phyloP scores from a whole-genome alignment of 2,113 vertebrate genomes.

The Siniperca knerii region DNA sequence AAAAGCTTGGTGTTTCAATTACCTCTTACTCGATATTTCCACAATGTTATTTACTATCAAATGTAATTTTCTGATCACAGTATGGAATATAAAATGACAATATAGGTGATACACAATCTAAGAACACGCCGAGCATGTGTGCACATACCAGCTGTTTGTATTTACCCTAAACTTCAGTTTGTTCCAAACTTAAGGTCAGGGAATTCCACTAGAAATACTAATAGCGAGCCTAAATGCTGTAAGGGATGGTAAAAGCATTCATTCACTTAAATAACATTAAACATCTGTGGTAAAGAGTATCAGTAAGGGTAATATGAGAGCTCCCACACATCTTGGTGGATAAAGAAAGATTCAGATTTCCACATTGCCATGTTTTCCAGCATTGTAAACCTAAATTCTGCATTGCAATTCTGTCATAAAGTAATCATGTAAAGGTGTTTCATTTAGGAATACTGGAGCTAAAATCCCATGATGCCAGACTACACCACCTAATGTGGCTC shows the following conservation, averaged over 20 bases:
- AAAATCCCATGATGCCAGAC: constrained; percentile 6
- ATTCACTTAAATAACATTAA: constrained; percentile 51
- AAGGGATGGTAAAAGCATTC: constrained; percentile 45
- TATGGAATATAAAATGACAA: constrained; percentile 10
- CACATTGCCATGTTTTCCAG: constrained; percentile 3
- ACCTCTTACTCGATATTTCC: constrained; percentile 35
- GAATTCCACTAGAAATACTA: constrained; percentile 26
- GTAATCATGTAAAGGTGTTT: background rate
- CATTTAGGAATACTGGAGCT: constrained; percentile 1
- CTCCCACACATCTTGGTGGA: constrained; percentile 8
- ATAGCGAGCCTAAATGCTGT: constrained; percentile 51
- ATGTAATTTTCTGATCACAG: constrained; percentile 20
- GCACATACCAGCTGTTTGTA: constrained; percentile 53
- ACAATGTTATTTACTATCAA: constrained; percentile 9
- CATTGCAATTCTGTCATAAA: background rate
- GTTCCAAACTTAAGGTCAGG: constrained; percentile 14
- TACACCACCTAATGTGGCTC: constrained; percentile 44
- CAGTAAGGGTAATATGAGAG: constrained; percentile 24
- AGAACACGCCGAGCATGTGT: background rate
- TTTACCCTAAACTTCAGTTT: constrained; percentile 47
- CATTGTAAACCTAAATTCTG: background rate
- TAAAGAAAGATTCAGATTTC: constrained; percentile 17
- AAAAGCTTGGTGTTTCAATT: constrained; percentile 25
- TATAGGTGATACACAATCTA: background rate
- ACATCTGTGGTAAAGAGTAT: constrained; percentile 41